Percentiles rank a stretch among this genome's conserved stretches.
Evolutionary conservation across 2,113 vertebrate species (phyloP).

Genomic region (Otocyon megalotis): DNA sequence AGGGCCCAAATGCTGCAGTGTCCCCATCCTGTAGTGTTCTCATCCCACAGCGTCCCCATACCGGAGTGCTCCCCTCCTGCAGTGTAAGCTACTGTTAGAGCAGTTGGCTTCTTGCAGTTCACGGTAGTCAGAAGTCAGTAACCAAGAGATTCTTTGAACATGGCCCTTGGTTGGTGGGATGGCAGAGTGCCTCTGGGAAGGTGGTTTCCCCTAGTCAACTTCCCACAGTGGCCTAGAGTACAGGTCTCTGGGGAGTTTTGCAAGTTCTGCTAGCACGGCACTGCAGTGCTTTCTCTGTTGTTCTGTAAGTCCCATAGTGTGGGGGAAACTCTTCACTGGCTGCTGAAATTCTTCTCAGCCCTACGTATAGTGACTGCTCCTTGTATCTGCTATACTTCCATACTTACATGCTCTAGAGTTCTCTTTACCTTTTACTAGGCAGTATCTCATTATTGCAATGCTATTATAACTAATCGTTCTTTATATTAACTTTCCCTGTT

Average conservation of each 20-base stretch:
- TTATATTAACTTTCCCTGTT: not conserved
- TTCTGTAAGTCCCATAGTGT: not conserved
- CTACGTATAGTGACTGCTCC: not conserved
- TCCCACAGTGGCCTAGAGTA: not conserved
- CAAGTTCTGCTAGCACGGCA: not conserved
- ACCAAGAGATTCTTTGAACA: not conserved
- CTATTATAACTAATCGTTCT: not conserved
- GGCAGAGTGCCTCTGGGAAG: not conserved
- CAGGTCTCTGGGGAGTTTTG: not conserved
- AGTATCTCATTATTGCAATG: not conserved
- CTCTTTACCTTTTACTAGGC: not conserved
- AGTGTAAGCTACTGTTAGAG: not conserved
- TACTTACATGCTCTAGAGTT: not conserved
- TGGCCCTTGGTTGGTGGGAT: not conserved
- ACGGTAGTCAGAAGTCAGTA: not conserved
- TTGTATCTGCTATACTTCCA: not conserved
- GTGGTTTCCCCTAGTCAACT: not conserved
- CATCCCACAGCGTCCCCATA: not conserved
- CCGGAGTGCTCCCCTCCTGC: not conserved
- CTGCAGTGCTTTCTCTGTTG: not conserved
- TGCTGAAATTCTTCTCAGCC: not conserved
- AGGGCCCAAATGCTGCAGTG: accelerated
- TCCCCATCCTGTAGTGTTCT: not conserved
- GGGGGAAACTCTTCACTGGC: no score
- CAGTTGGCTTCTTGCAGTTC: not conserved